A percentile compares a stretch with the other conserved stretches of the same genome.
phyloP scores from a whole-genome alignment of 1,140 invertebrate genomes.

The Brachionus plicatilis region DNA sequence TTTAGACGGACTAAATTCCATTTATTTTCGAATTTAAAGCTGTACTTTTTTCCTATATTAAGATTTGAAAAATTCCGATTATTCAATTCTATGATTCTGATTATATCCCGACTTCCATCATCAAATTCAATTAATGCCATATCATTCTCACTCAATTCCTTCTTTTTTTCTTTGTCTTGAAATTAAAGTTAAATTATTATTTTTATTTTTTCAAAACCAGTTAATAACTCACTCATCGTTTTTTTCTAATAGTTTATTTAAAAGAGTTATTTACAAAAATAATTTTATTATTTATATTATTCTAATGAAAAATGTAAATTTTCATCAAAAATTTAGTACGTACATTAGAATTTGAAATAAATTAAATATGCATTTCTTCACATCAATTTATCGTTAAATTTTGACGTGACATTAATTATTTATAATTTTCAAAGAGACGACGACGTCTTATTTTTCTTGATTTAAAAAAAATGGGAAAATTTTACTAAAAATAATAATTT shows the following conservation, averaged over 20 bases:
- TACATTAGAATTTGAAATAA: background rate
- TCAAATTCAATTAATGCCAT: conserved; percentile 25
- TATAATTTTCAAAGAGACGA: background rate
- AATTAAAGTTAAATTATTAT: background rate
- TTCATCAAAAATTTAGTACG: background rate
- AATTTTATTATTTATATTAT: background rate
- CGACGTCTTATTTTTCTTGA: background rate
- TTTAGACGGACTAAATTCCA: background rate
- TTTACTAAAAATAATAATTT: background rate
- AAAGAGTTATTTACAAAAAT: background rate
- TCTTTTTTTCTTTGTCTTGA: background rate
- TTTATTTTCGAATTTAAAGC: conserved; percentile 21
- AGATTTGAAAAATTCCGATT: background rate
- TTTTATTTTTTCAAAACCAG: background rate
- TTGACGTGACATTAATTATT: background rate
- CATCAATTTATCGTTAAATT: background rate
- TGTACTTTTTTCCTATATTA: background rate
- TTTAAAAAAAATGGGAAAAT: background rate
- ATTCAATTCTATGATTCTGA: background rate
- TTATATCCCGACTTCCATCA: conserved; percentile 3
- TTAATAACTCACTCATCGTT: background rate
- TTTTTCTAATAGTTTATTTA: background rate
- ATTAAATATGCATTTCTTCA: background rate
- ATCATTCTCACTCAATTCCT: background rate
- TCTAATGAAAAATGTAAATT: background rate